These are phyloP conservation scores for Metalampra italica DNA, from an alignment of 2,888 invertebrate species.

Conservation along the genomic window DNA sequence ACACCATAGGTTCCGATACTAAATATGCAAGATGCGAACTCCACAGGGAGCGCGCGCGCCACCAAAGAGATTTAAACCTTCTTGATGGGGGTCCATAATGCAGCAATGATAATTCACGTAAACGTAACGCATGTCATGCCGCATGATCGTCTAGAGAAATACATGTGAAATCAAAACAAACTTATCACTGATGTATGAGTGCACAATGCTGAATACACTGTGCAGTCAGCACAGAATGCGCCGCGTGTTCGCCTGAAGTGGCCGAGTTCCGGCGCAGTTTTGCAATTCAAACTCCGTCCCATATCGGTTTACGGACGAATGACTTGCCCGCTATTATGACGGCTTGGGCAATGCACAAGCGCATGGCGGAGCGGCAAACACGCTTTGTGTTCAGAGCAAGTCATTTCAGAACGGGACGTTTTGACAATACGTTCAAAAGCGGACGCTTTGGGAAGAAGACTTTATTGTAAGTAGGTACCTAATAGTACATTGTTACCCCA, in stretches of 20 bases:
- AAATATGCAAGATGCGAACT: no score
- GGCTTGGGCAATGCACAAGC: conserved; percentile 13
- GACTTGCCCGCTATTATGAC: conserved; percentile 32
- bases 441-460: no score
- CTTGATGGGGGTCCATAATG: no score
- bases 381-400: not conserved
- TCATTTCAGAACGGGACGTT: not conserved
- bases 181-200: not conserved
- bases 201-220: not conserved
- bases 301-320: conserved; percentile 67
- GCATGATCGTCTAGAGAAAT: no score
- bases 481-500: no score
- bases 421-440: no score
- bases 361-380: not conserved
- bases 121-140: no score
- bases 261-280: conserved; percentile 48
- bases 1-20: no score
- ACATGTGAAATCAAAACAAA: not conserved
- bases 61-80: no score
- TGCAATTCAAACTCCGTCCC: conserved; percentile 70
- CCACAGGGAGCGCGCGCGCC: no score
- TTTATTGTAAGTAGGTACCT: no score
- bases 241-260: conserved; percentile 10
- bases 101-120: no score
- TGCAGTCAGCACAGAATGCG: not conserved